Evolutionary conservation across 2,888 invertebrate genomes (phyloP).

Genomic region (Tanytarsus gracilentus): DNA sequence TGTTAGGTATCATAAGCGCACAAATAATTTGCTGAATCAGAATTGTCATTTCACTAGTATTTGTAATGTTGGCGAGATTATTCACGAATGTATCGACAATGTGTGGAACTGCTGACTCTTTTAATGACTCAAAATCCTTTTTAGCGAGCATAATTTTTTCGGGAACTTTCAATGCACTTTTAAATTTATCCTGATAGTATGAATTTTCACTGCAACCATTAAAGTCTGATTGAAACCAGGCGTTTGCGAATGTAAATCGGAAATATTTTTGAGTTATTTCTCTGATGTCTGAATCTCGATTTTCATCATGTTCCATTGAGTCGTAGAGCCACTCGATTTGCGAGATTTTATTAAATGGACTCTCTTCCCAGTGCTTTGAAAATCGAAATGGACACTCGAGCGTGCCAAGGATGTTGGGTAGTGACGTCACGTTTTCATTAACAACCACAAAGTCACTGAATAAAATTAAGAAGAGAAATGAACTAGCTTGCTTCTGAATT

Average conservation of each 20-base stretch:
- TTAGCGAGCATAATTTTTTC: neutral
- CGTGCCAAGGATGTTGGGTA: neutral
- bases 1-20: neutral
- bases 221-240: neutral
- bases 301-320: neutral
- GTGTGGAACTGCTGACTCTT: neutral
- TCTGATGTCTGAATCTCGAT: neutral
- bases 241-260: neutral
- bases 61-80: neutral
- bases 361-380: slow-evolving; percentile 3
- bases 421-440: neutral
- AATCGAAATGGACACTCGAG: slow-evolving; percentile 18
- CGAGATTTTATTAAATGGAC: slow-evolving; percentile 12
- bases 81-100: neutral
- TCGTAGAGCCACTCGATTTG: neutral
- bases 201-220: neutral
- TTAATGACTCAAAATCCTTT: neutral
- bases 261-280: neutral
- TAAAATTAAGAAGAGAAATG: neutral
- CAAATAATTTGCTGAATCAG: neutral
- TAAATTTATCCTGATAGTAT: neutral
- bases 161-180: neutral
- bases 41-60: neutral
- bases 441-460: slow-evolving; percentile 21
- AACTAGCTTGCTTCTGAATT: neutral